Percentiles rank a stretch among this genome's conserved stretches.
These are phyloP conservation scores for Halcyon chelicuti DNA, from an alignment of 2,797 vertebrate genomes.

Conservation along the genomic window DNA sequence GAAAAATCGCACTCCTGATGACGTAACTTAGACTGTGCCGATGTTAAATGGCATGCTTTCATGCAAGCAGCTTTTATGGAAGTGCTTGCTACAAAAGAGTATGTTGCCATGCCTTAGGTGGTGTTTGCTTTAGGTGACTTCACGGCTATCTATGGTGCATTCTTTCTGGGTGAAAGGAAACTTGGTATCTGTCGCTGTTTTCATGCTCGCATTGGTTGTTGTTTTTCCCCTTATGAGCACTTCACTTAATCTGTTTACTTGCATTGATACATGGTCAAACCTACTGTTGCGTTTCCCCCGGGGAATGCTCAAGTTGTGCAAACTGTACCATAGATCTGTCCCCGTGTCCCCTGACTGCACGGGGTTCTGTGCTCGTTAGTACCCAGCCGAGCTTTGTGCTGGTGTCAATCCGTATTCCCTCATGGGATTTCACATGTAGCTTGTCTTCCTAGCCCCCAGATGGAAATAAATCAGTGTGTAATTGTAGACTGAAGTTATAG, in stretches of 20 bases:
- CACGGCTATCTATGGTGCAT: not conserved
- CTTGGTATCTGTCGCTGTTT: not conserved
- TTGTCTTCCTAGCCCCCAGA: not conserved
- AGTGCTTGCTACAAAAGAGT: not conserved
- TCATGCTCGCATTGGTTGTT: not conserved
- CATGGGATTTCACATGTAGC: not conserved
- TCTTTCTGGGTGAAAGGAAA: constrained; percentile 17
- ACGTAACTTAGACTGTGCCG: not conserved
- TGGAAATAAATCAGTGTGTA: too few species aligned
- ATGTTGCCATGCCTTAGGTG: not conserved
- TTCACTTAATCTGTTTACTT: not conserved
- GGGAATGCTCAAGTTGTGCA: not conserved
- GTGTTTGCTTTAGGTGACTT: not conserved
- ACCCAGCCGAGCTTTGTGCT: not conserved
- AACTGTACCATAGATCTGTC: not conserved
- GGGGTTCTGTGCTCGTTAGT: accelerated
- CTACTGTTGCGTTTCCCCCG: not conserved
- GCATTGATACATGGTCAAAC: not conserved
- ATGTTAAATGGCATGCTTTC: not conserved
- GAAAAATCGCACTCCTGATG: not conserved
- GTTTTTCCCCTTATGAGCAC: not conserved
- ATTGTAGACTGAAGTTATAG: too few species aligned
- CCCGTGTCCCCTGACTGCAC: accelerated
- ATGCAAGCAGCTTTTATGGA: not conserved
- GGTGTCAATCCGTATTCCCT: not conserved